phyloP scores from a whole-genome alignment of 1,140 invertebrate genomes.

The Ooceraea biroi region DNA sequence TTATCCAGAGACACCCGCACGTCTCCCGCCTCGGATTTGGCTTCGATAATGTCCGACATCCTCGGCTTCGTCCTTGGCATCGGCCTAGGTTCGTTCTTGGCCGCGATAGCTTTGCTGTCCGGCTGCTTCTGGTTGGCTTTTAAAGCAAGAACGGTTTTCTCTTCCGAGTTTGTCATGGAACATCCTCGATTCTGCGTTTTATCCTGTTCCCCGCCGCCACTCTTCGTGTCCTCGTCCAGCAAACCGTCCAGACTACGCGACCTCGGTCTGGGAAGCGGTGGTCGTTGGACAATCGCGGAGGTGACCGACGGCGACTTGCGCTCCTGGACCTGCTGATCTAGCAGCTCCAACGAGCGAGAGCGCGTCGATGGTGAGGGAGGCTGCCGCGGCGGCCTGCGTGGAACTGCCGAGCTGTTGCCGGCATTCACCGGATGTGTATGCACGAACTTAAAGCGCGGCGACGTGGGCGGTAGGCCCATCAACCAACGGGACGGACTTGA shows the following conservation, averaged over 20 bases:
- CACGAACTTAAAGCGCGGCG: conserved; percentile 79
- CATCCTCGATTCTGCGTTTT: conserved; percentile 14
- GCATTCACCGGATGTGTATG: conserved; percentile 74
- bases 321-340: conserved; percentile 74
- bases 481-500: conserved; percentile 88
- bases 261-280: conserved; percentile 83
- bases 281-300: conserved; percentile 63
- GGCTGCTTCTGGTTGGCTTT: not conserved
- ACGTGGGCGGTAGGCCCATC: conserved; percentile 83
- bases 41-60: conserved; percentile 4
- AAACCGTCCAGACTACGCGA: conserved; percentile 91
- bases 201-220: not conserved
- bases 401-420: conserved; percentile 63
- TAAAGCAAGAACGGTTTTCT: not conserved
- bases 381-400: conserved; percentile 77
- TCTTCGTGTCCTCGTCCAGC: conserved; percentile 80
- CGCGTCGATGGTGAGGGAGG: conserved; percentile 74
- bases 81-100: conserved; percentile 5
- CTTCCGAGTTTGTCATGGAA: not conserved
- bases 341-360: conserved; percentile 78
- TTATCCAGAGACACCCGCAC: conserved; percentile 20
- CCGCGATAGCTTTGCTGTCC: not conserved
- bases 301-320: conserved; percentile 7
- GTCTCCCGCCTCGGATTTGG: conserved; percentile 38
- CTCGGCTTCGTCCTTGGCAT: conserved; percentile 54